Percentiles rank a stretch among this genome's conserved stretches.
phyloP scores from a whole-genome alignment of 2,888 invertebrate species.

The Camptogramma bilineatum region DNA sequence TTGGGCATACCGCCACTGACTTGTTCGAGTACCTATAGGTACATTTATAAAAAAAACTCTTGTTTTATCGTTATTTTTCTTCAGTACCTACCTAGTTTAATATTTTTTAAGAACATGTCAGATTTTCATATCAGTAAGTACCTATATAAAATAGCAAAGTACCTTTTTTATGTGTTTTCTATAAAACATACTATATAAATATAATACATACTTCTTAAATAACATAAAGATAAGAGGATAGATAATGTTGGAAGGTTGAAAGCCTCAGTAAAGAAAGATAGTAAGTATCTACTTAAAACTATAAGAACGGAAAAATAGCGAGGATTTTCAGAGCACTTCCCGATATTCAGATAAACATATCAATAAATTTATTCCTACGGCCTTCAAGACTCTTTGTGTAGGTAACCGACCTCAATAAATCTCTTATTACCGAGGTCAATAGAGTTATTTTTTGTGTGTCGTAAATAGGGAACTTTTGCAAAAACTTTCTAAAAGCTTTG shows the following conservation, averaged over 20 bases:
- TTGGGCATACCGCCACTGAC: no score
- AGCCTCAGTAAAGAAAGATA: background rate
- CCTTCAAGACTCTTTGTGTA: constrained; percentile 59
- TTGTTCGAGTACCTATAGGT: no score
- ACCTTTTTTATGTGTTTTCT: background rate
- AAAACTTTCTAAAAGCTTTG: background rate
- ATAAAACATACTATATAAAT: no score
- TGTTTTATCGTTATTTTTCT: no score
- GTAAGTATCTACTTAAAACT: constrained; percentile 4
- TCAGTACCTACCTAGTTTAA: no score
- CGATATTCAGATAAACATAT: constrained; percentile 36
- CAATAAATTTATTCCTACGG: constrained; percentile 49
- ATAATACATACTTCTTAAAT: background rate
- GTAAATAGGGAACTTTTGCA: constrained; percentile 5
- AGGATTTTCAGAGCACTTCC: constrained; percentile 4
- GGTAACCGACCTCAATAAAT: constrained; percentile 73
- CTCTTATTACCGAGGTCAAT: constrained; percentile 65
- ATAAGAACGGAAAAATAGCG: background rate
- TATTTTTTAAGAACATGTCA: no score
- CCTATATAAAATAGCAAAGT: no score
- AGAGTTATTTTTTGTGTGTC: constrained; percentile 46
- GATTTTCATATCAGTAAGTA: no score
- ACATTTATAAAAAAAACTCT: no score
- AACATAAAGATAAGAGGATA: background rate
- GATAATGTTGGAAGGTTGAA: background rate